phyloP scores from a whole-genome alignment of 2,113 vertebrate genomes.

The Bombycilla garrulus region DNA sequence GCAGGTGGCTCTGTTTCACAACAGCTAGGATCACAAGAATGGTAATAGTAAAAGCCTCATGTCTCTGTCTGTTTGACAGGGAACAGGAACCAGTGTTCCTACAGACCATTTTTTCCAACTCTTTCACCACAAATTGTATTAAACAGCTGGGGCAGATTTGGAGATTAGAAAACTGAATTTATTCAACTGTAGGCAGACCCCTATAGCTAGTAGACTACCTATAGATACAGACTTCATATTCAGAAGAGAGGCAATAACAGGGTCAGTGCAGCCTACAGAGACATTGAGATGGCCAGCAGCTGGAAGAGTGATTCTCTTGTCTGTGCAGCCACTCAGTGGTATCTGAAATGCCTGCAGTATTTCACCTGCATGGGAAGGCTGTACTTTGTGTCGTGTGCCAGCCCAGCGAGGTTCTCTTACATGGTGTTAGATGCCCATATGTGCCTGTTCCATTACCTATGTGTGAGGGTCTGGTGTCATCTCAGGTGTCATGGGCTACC shows the following conservation, averaged over 20 bases:
- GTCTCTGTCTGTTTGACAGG: neutral
- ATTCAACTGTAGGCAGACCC: neutral
- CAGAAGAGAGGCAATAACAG: neutral
- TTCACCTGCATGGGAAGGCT: neutral
- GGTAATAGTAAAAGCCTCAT: neutral
- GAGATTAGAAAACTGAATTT: neutral
- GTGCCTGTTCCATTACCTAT: neutral
- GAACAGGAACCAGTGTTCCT: neutral
- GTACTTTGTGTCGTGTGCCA: neutral
- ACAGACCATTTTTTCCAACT: neutral
- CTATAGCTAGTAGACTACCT: neutral
- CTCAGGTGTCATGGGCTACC: neutral
- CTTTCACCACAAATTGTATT: neutral
- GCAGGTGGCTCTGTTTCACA: constrained; percentile 24
- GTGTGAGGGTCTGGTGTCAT: neutral
- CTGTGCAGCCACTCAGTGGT: neutral
- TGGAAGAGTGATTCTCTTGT: neutral
- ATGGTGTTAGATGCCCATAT: neutral
- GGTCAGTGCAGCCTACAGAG: neutral
- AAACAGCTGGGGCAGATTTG: neutral
- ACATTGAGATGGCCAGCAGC: neutral
- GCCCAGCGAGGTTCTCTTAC: neutral
- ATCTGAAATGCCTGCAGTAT: neutral
- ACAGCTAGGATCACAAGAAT: neutral
- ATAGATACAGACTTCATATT: neutral